Evolutionary conservation across 2,797 vertebrate genomes (phyloP), one percentile per base, ranked within the genome.

Genomic region (Nannoperca australis): DNA sequence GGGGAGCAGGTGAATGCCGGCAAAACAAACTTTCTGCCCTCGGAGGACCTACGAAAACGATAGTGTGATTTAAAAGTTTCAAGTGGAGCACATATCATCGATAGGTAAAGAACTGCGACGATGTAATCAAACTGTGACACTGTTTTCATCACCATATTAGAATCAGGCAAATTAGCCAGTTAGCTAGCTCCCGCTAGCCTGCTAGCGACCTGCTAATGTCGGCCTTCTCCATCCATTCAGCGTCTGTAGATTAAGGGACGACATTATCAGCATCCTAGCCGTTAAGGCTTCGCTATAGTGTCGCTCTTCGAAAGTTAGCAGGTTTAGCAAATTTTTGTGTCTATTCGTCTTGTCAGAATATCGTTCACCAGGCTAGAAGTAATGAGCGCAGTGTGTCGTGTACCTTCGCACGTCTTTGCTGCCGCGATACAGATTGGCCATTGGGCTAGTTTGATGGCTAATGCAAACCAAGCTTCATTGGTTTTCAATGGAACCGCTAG

Each of bases 1-100:
- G 66, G 69, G 76, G 82, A 87, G 88, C 87, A 88, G 89, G 76
- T 88, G 90, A 90, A 92, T 91, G 91, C 95, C 95, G 95, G 95
- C 89, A 54, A 92, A 94, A 87, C 86, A 64, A 87, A 84, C 75
- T 85, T 89, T 82, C 72, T 71, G 49, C 53, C 55, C 53, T 44
- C 59, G 61, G 42, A 79, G 82, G 61, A 87, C 34, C 60, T 2
- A 30, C 34, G 58, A 51, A 73, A 74, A 45, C 82, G 0, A 34
- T 17, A 36, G 8, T 47, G 22, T 12, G n/a, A 36, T 68, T 73
- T 76, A 34, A 34, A 70, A 80, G 82, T 82, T 67, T 76, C 56
- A 13, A 44, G 59, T 66, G 38, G 58, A 78, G 49, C 42, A 18
- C 27, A n/a, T 18, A 40, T 65, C 71, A 75, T 30, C 64, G 47